A percentile compares a stretch with the other conserved stretches of the same genome.
Conservation (phyloP, 2,113 vertebrate species). For the Turdus rufiventris region DNA sequence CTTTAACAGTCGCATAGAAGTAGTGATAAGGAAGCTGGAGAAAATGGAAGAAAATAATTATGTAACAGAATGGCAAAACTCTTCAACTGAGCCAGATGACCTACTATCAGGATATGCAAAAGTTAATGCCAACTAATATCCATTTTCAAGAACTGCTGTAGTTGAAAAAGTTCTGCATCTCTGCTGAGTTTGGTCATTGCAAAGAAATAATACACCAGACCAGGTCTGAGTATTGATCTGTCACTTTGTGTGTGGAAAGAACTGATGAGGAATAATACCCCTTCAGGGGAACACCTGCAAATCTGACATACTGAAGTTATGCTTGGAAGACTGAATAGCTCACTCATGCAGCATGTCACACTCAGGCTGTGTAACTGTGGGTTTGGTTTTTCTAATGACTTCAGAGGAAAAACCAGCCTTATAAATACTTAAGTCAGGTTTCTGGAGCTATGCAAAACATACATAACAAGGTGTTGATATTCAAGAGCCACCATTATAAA, state of each 20-base stretch:
- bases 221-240: not conserved
- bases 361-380: not conserved
- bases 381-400: not conserved
- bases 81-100: not conserved
- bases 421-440: not conserved
- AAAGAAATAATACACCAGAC: not conserved
- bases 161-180: not conserved
- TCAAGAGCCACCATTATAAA: not conserved
- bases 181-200: not conserved
- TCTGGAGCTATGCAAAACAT: not conserved
- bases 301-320: not conserved
- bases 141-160: not conserved
- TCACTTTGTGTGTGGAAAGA: not conserved
- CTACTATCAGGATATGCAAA: not conserved
- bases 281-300: not conserved
- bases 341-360: accelerated
- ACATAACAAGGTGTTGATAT: too few relatives aligned
- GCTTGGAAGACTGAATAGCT: not conserved
- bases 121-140: not conserved
- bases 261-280: not conserved
- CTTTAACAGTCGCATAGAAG: not conserved
- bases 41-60: not conserved
- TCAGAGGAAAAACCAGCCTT: not conserved
- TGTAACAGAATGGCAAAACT: not conserved
- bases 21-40: conserved; percentile 23